Evolutionary conservation across 1,140 invertebrate genomes (phyloP).

Genomic region (Solen grandis): DNA sequence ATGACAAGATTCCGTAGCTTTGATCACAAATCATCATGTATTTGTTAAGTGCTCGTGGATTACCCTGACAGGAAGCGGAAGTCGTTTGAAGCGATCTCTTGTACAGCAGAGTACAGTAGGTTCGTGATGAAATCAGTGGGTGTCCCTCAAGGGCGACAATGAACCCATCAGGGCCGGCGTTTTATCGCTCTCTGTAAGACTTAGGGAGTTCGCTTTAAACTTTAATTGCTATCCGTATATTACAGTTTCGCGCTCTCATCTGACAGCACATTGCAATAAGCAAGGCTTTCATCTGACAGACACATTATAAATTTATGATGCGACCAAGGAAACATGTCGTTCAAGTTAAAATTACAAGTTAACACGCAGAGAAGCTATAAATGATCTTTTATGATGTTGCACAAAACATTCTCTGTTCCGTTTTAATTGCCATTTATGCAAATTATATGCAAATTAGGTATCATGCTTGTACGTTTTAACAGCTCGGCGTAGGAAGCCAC

Average conservation of each 20-base stretch:
- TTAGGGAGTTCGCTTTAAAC: constrained; percentile 29
- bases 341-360: constrained; percentile 30
- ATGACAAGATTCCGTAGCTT: too few species aligned
- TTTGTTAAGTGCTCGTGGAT: too few species aligned
- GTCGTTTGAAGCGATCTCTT: too few species aligned
- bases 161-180: constrained; percentile 24
- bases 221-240: constrained; percentile 47
- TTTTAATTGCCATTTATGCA: constrained; percentile 32
- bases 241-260: constrained; percentile 24
- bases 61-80: too few species aligned
- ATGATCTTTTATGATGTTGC: constrained; percentile 31
- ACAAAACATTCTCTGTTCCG: constrained; percentile 15
- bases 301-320: constrained; percentile 46
- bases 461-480: neutral
- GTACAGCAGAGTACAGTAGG: too few species aligned
- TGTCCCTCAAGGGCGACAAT: too few species aligned
- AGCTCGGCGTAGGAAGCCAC: neutral
- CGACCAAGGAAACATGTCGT: constrained; percentile 2
- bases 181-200: neutral
- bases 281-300: constrained; percentile 38
- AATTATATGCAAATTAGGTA: constrained; percentile 25
- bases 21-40: too few species aligned
- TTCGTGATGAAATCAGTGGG: too few species aligned
- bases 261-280: constrained; percentile 34
- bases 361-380: constrained; percentile 32